Percentiles rank a stretch among this genome's conserved stretches.
Conservation (phyloP, 1,140 invertebrate species). For the Bursaphelenchus mucronatus region DNA sequence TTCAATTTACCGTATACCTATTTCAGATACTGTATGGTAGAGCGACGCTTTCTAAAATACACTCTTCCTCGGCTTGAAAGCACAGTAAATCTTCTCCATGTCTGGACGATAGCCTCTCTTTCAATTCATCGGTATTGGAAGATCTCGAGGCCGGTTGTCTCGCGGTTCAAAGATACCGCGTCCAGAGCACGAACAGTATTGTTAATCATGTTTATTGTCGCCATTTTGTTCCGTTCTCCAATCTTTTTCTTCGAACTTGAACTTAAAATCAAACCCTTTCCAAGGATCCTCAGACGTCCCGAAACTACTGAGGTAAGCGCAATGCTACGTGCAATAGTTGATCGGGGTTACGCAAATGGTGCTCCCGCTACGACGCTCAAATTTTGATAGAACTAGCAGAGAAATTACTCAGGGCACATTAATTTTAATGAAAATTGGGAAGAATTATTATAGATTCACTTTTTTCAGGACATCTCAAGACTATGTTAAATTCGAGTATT, state of each 20-base stretch:
- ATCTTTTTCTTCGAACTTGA: conserved; percentile 54
- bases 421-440: too few relatives aligned
- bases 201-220: conserved; percentile 45
- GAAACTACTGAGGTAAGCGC: conserved; percentile 52
- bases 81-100: conserved; percentile 54
- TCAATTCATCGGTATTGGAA: conserved; percentile 60
- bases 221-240: conserved; percentile 53
- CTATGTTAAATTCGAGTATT: too few relatives aligned
- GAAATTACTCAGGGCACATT: too few relatives aligned
- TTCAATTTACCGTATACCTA: conserved; percentile 21
- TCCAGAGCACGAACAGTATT: conserved; percentile 43
- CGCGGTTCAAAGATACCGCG: conserved; percentile 55
- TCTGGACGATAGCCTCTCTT: conserved; percentile 59
- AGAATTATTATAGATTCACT: too few relatives aligned
- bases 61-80: conserved; percentile 52
- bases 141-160: conserved; percentile 59
- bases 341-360: neutral
- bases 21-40: conserved; percentile 53
- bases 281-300: conserved; percentile 40
- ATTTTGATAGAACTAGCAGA: too few relatives aligned
- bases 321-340: conserved; percentile 1
- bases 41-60: conserved; percentile 53
- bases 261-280: conserved; percentile 43
- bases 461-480: too few relatives aligned
- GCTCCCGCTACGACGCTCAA: too few relatives aligned